Evolutionary conservation across 2,888 invertebrate species (phyloP), one percentile per base, ranked within the genome.

Genomic region (Linyphia triangularis): DNA sequence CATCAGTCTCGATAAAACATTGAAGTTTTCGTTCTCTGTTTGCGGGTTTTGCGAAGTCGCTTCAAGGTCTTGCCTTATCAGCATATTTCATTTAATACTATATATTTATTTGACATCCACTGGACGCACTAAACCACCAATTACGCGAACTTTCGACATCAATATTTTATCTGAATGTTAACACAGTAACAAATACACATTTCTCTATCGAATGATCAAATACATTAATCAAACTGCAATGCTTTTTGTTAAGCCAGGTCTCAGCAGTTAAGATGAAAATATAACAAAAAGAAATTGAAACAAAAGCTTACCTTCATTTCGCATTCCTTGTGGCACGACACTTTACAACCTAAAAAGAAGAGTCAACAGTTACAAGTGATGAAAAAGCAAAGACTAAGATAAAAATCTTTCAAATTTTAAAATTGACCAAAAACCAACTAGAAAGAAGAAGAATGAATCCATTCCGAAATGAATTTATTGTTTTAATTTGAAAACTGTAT

Each of bases 281-380:
- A 16, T 0, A 13, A 72, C 30, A 43, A 16, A 65, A 65, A 19
- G 13, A 43, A 51, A 51, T 1, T 13, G 0, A n/a, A 26, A 73
- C 5, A 40, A 63, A 70, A 69, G 1, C 81, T 77, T 85, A 90
- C 90, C 85, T 89, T 89, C 63, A 95, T 95, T 93, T 96, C 96
- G 93, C 96, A 96, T 90, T 95, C 94, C 92, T 95, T 95, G 93
- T 96, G 96, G 92, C 96, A 96, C 92, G 95, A 95, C 93, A 95
- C 96, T 94, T 96, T 96, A 95, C 96, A 96, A 90, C 96, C 96
- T 96, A 95, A 7, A 92, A 95, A 95, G 93, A 94, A 93, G 92
- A 92, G 79, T 22, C 1, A 33, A 13, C n/a, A 16, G 16, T 16
- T 57, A n/a, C 19, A 33, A 33, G 9, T 9, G 33, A 33, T 33